These are phyloP conservation scores for Ametastegia equiseti DNA, from an alignment of 2,888 invertebrate genomes.

Conservation along the genomic window DNA sequence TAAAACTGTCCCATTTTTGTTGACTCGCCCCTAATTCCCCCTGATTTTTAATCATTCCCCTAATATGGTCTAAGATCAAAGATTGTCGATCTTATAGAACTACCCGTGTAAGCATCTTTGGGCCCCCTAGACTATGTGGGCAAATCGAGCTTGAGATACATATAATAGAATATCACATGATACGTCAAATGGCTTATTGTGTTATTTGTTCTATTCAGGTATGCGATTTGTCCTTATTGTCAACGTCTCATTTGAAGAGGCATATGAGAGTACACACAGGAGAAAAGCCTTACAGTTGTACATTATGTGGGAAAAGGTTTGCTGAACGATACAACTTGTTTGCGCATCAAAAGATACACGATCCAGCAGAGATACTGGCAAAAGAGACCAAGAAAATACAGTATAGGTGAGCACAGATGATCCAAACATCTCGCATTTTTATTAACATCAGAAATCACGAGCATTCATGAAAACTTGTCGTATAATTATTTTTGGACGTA, in stretches of 20 bases:
- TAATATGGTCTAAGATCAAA: no score
- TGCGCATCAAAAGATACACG: slow-evolving; percentile 71
- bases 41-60: no score
- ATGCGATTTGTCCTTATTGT: slow-evolving; percentile 81
- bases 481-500: background rate
- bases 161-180: background rate
- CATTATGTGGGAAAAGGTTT: slow-evolving; percentile 65
- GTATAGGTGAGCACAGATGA: slow-evolving; percentile 57
- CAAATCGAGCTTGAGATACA: background rate
- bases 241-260: slow-evolving; percentile 83
- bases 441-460: background rate
- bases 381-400: slow-evolving; percentile 57
- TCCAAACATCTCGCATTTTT: background rate
- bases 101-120: no score
- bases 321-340: slow-evolving; percentile 73
- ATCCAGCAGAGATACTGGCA: slow-evolving; percentile 57
- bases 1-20: no score
- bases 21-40: no score
- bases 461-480: background rate
- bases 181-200: background rate
- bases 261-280: slow-evolving; percentile 84
- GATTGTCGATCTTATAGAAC: no score
- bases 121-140: no score
- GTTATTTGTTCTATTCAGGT: slow-evolving; percentile 57
- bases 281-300: slow-evolving; percentile 73